Percentiles rank a stretch among this genome's conserved stretches.
Conservation (phyloP, 2,797 vertebrate genomes). For the Borostomias antarcticus region DNA sequence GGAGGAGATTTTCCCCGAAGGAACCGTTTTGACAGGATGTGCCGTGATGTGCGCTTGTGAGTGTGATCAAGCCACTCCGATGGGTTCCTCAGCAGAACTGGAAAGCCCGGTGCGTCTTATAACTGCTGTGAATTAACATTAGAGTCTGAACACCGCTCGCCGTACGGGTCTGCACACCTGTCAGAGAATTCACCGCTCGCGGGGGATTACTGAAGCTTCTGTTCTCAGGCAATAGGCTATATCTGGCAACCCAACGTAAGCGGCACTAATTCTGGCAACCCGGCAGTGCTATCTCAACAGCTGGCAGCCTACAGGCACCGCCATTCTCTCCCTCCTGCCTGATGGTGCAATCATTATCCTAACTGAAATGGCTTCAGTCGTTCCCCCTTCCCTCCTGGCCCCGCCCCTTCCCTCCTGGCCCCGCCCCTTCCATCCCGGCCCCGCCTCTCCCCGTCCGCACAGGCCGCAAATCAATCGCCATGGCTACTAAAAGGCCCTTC, state of each 20-base stretch:
- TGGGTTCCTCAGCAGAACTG: slow-evolving; percentile 26
- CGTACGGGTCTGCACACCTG: background rate
- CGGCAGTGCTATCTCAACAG: slow-evolving; percentile 17
- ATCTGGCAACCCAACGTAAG: background rate
- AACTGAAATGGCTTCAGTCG: background rate
- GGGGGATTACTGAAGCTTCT: background rate
- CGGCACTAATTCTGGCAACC: background rate
- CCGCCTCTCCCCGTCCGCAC: slow-evolving; percentile 17
- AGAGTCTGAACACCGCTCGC: too few species aligned
- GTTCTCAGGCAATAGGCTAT: too few species aligned
- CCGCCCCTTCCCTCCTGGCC: slow-evolving; percentile 1
- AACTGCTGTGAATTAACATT: too few species aligned
- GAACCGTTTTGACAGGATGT: slow-evolving; percentile 44
- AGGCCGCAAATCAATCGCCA: slow-evolving; percentile 39
- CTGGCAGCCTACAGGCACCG: too few species aligned
- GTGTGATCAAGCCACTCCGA: slow-evolving; percentile 32
- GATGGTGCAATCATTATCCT: background rate
- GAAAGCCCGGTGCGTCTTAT: background rate
- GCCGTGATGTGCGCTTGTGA: slow-evolving; percentile 41
- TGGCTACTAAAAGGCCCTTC: slow-evolving; percentile 38
- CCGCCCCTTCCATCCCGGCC: slow-evolving; percentile 30
- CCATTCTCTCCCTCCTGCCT: background rate
- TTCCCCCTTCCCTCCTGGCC: slow-evolving; percentile 15
- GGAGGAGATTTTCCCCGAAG: slow-evolving; percentile 33
- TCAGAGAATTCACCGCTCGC: background rate